Evolutionary conservation across 2,888 invertebrate genomes (phyloP), one percentile per base, ranked within the genome.

Genomic region (Eilema sororculum): DNA sequence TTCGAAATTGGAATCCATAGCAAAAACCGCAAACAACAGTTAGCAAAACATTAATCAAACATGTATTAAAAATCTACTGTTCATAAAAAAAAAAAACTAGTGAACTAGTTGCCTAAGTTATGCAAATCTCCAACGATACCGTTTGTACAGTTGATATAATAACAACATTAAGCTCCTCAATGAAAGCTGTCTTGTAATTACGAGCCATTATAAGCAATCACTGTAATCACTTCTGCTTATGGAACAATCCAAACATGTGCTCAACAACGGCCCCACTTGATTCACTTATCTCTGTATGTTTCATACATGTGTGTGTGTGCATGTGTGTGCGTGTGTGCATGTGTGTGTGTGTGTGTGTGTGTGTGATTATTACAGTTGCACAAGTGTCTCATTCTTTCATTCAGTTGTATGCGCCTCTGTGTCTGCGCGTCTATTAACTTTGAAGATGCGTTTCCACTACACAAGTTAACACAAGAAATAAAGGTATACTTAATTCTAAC

Each of bases 321-420:
- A 12, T 64, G 28, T 67, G 56, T 24, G 30, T 67, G 25, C 56
- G 60, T 46, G 28, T 22, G 28, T 25, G 16, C 3, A 22, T 61
- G 25, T 20, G 5, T 61, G 16, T 24, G 46, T 64, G 41, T 64
- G 28, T 67, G 58, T 24, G 25, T 67, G 22, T 60, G 60, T 46
- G 24, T 22, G 59, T n/a, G 16, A 41, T 66, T 16, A 52, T n/a
- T 56, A 62, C 46, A 37, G 71, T 85, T 86, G 73, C 84, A 78
- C 81, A 86, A 84, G 77, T 60, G 10, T 77, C 74, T 77, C 75
- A 73, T 81, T 84, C 82, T 83, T 84, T 86, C 81, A 85, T 86
- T 84, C 84, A 81, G 78, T 75, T 79, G 73, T 78, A 78, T 78
- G 78, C 81, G 79, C 77, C 63, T 71, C 81, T 73, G 76, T 71